Evolutionary conservation across 2,797 vertebrate species (phyloP).

Genomic region (Pelodytes ibericus): DNA sequence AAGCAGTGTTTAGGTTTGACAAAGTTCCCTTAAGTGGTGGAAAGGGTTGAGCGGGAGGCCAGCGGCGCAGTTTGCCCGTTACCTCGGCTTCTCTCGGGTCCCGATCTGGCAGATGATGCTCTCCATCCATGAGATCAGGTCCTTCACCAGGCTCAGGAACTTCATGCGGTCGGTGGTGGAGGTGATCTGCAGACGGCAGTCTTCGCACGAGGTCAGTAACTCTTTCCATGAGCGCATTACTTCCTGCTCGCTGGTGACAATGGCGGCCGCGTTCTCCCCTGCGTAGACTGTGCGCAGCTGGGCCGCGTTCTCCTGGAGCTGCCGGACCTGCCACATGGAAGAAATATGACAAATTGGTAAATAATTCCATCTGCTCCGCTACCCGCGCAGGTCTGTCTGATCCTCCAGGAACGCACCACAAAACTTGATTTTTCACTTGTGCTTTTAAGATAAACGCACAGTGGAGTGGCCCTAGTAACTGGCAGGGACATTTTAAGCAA

Average conservation of each 20-base stretch:
- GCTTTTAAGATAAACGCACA: too few species aligned
- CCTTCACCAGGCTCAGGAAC: slow-evolving; percentile 83
- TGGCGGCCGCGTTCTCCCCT: slow-evolving; percentile 90
- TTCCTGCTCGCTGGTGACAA: slow-evolving; percentile 87
- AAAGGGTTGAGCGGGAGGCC: too few species aligned
- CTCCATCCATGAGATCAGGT: slow-evolving; percentile 93
- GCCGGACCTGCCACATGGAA: slow-evolving; percentile 76
- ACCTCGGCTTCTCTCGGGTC: slow-evolving; percentile 91
- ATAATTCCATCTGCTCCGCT: too few species aligned
- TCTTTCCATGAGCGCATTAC: slow-evolving; percentile 91
- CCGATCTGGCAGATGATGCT: slow-evolving; percentile 88
- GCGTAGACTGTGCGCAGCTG: slow-evolving; percentile 93
- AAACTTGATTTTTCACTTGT: too few species aligned
- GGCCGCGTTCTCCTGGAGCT: slow-evolving; percentile 90
- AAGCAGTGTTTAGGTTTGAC: too few species aligned
- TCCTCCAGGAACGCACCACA: too few species aligned
- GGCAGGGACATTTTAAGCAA: too few species aligned
- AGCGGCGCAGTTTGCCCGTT: too few species aligned
- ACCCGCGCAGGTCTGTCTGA: too few species aligned
- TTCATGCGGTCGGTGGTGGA: slow-evolving; percentile 86
- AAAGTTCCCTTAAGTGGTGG: too few species aligned
- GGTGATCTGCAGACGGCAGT: slow-evolving; percentile 89
- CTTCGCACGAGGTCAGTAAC: slow-evolving; percentile 87
- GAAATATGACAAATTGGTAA: too few species aligned
- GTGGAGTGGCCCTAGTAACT: too few species aligned